Evolutionary conservation across 1,140 invertebrate species (phyloP), one percentile per base, ranked within the genome.

Genomic region (Calephelis nemesis): DNA sequence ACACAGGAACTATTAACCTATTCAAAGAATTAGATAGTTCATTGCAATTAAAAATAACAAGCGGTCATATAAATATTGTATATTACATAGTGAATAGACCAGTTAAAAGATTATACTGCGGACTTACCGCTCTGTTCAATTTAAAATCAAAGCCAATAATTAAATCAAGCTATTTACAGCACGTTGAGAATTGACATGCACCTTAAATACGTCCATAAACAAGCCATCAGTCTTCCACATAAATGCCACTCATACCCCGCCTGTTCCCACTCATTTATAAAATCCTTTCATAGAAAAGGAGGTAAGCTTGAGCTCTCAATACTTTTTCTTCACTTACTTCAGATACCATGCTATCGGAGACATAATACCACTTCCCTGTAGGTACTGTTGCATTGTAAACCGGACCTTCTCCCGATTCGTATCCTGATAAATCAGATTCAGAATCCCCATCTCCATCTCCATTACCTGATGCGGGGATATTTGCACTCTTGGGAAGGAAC

Each of bases 281-380:
- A 81, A 97, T 95, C 84, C 97, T 94, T 92, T 99, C 98, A 90
- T 99, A 99, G 90, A 99, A 99, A 13, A 99, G 93, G 52, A 99
- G 93, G 92, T 99, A 99, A n/a, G 98, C 98, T 92, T 99, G 96
- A 49, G 95, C 95, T 72, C 94, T 93, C n/a, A 98, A 92, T 50
- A 99, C 98, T 63, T 93, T 93, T 1, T 94, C 94, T 89, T 98
- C 96, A 49, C 94, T 93, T 7, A 97, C 96, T 87, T 97, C 95
- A 42, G 92, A 93, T 0, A 99, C 97, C 76, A 94, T 93, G 66
- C 95, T 96, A 92, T 99, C 98, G 68, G 98, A 99, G 54, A 99
- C 95, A 84, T 96, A 96, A 91, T 96, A 99, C 98, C 98, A 99
- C 79, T 94, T 95, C 8, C 96, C 97, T 4, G 94, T 90, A 6